These are phyloP conservation scores for Dipodomys stephensi DNA, from an alignment of 2,113 vertebrate species.

Conservation along the genomic window DNA sequence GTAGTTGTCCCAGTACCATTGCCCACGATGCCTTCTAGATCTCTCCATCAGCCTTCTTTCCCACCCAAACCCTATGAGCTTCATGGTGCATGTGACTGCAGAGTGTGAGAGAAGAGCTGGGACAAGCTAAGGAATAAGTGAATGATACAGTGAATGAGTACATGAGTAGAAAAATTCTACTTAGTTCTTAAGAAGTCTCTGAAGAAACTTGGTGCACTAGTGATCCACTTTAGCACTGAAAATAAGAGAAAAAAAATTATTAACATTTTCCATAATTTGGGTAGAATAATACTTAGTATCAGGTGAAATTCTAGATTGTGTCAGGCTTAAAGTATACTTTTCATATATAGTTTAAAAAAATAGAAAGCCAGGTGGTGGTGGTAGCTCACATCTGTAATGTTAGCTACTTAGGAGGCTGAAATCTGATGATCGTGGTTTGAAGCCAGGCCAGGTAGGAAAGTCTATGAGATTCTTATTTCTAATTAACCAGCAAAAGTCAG, in stretches of 20 bases:
- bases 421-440: too few species aligned
- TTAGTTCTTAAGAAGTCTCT: background rate
- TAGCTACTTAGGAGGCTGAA: too few species aligned
- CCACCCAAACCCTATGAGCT: background rate
- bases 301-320: background rate
- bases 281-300: background rate
- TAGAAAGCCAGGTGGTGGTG: background rate
- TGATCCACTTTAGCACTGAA: background rate
- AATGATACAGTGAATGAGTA: too few species aligned
- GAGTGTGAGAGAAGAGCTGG: background rate
- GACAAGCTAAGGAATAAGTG: background rate
- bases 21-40: background rate
- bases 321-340: background rate
- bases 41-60: background rate
- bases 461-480: too few species aligned
- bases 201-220: background rate
- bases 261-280: background rate
- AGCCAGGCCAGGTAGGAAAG: too few species aligned
- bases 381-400: too few species aligned
- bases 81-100: background rate
- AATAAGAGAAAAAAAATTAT: background rate
- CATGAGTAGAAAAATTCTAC: background rate
- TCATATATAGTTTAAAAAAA: background rate
- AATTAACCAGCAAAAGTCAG: too few species aligned
- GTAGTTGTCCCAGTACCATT: too few species aligned